These are phyloP conservation scores for Drosophila pachea DNA, from an alignment of 1,140 invertebrate genomes.

Conservation along the genomic window DNA sequence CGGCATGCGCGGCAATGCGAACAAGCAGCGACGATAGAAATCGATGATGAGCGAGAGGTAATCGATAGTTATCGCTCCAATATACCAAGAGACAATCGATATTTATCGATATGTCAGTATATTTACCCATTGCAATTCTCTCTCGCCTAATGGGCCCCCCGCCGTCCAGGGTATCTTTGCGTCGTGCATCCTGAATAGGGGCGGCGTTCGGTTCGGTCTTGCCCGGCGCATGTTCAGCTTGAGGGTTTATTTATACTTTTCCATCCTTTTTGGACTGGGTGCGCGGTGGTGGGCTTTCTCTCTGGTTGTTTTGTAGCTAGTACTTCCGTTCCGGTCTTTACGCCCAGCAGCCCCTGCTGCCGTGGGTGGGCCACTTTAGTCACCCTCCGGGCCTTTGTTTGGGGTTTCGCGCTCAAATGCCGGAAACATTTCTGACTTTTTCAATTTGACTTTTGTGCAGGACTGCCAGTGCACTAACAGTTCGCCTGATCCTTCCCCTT, in stretches of 20 bases:
- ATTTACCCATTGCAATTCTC: too few relatives aligned
- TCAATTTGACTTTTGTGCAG: constrained; percentile 66
- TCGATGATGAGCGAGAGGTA: too few relatives aligned
- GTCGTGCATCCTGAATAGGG: background rate
- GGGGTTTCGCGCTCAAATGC: constrained; percentile 26
- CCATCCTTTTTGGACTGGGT: constrained; percentile 9
- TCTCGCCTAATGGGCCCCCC: too few relatives aligned
- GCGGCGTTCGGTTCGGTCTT: background rate
- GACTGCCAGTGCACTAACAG: constrained; percentile 12
- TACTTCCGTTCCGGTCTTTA: constrained; percentile 69
- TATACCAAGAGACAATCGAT: too few relatives aligned
- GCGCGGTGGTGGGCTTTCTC: constrained; percentile 46
- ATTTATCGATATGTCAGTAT: background rate
- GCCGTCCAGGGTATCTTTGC: background rate
- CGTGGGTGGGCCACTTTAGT: constrained; percentile 44
- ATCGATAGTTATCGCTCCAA: too few relatives aligned
- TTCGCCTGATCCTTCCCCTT: constrained; percentile 36
- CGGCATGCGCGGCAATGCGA: background rate
- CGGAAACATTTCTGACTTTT: constrained; percentile 69
- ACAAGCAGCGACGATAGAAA: background rate
- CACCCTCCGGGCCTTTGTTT: constrained; percentile 26
- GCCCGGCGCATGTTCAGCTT: constrained; percentile 23
- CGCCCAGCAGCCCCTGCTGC: constrained; percentile 46
- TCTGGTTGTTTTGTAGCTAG: constrained; percentile 38
- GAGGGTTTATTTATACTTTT: constrained; percentile 11